These are phyloP conservation scores for Heliconius melpomene DNA, from an alignment of 1,140 invertebrate genomes.

Conservation along the genomic window DNA sequence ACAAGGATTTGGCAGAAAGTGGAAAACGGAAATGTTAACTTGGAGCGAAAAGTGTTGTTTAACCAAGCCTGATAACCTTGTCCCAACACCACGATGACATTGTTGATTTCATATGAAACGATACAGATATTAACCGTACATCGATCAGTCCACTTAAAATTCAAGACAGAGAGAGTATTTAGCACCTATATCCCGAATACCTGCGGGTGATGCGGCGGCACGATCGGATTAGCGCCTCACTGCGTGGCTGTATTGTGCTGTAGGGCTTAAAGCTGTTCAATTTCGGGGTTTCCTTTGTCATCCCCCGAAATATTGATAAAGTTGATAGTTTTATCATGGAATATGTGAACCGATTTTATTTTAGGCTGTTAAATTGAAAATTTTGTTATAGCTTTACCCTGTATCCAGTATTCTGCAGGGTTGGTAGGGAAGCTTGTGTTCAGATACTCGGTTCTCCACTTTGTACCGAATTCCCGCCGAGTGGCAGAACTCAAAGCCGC, in stretches of 20 bases:
- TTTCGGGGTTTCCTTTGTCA: background rate
- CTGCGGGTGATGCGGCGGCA: constrained; percentile 34
- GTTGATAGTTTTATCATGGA: background rate
- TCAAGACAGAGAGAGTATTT: constrained; percentile 21
- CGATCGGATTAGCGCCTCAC: constrained; percentile 24
- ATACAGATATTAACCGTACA: background rate
- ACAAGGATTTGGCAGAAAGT: too few species aligned
- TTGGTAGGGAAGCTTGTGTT: too few species aligned
- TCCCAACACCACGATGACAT: background rate
- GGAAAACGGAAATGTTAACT: too few species aligned
- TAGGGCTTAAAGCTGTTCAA: constrained; percentile 4
- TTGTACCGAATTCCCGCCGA: too few species aligned
- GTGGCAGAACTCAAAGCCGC: too few species aligned
- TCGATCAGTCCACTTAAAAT: constrained; percentile 22
- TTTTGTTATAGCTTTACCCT: background rate
- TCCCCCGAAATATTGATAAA: constrained; percentile 10
- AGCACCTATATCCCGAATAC: constrained; percentile 19
- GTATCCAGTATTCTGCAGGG: too few species aligned
- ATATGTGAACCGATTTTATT: background rate
- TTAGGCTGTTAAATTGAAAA: background rate
- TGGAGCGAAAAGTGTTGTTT: too few species aligned
- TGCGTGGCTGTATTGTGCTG: background rate
- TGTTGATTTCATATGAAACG: background rate
- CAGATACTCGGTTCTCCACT: too few species aligned
- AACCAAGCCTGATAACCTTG: too few species aligned